phyloP scores from a whole-genome alignment of 1,140 invertebrate genomes.

The Theocolax elegans region DNA sequence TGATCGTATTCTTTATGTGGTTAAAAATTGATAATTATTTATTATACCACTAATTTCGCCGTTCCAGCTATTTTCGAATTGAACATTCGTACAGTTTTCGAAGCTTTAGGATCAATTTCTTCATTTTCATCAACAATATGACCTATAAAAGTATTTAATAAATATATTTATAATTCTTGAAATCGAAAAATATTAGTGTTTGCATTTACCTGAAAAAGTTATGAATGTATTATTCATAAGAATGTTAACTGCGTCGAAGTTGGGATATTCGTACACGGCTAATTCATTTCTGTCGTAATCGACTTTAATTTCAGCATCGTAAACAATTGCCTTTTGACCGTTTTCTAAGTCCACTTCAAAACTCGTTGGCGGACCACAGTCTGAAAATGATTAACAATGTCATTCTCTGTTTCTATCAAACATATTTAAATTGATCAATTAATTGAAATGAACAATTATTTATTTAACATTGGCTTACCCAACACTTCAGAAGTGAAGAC shows the following conservation, averaged over 20 bases:
- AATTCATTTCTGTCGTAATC: constrained; percentile 22
- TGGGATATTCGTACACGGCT: constrained; percentile 26
- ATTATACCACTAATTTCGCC: background rate
- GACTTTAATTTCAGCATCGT: constrained; percentile 34
- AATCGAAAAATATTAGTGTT: background rate
- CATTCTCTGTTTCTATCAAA: too few species aligned
- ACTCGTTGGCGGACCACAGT: constrained; percentile 9
- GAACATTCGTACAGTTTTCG: background rate
- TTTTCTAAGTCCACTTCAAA: background rate
- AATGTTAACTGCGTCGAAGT: constrained; percentile 24
- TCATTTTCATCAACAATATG: background rate
- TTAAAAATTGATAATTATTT: background rate
- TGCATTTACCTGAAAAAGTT: constrained; percentile 33
- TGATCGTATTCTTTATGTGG: background rate
- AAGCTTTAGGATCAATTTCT: background rate
- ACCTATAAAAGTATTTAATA: constrained; percentile 3
- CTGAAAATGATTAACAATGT: too few species aligned
- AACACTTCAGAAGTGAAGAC: background rate
- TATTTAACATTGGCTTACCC: constrained; percentile 15
- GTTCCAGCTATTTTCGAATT: constrained; percentile 11
- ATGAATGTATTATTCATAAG: constrained; percentile 29
- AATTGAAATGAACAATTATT: too few species aligned
- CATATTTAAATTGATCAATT: too few species aligned
- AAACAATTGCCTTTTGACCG: background rate
- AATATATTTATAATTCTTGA: background rate